phyloP scores from a whole-genome alignment of 1,140 invertebrate genomes.

The Caerostris darwini region DNA sequence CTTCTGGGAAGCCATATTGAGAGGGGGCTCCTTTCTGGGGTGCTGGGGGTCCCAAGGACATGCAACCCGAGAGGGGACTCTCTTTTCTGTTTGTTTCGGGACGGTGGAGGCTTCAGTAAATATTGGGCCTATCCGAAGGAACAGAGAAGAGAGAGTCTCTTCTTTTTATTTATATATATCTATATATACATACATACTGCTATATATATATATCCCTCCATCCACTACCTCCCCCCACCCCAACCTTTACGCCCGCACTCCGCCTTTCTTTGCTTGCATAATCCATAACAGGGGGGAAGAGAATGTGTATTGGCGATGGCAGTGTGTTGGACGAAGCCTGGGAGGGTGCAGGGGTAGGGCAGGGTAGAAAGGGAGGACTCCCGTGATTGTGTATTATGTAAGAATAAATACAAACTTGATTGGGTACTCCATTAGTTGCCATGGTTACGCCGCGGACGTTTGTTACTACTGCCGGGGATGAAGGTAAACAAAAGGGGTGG shows the following conservation, averaged over 20 bases:
- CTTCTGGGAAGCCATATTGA: constrained; percentile 69
- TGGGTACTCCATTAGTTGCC: constrained; percentile 79
- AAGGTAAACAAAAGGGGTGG: constrained; percentile 77
- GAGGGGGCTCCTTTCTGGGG: constrained; percentile 42
- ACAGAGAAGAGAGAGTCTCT: constrained; percentile 66
- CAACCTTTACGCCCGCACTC: constrained; percentile 33
- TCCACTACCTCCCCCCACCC: background rate
- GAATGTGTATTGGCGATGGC: background rate
- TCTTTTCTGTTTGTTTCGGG: constrained; percentile 76
- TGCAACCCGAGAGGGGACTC: constrained; percentile 73
- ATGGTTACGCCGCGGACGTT: constrained; percentile 77
- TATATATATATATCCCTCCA: constrained; percentile 54
- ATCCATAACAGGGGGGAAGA: constrained; percentile 74
- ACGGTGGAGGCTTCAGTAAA: constrained; percentile 77
- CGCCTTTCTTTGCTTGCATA: constrained; percentile 78
- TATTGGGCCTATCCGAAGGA: constrained; percentile 73
- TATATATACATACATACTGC: constrained; percentile 54
- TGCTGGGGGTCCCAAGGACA: constrained; percentile 67
- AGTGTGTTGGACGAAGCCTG: background rate
- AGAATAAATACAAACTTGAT: constrained; percentile 80
- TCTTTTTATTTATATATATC: constrained; percentile 73
- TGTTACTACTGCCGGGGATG: constrained; percentile 74
- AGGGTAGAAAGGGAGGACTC: background rate
- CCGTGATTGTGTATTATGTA: constrained; percentile 79
- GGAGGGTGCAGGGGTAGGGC: background rate